phyloP scores from a whole-genome alignment of 2,113 vertebrate genomes.

The Pelodiscus sinensis region DNA sequence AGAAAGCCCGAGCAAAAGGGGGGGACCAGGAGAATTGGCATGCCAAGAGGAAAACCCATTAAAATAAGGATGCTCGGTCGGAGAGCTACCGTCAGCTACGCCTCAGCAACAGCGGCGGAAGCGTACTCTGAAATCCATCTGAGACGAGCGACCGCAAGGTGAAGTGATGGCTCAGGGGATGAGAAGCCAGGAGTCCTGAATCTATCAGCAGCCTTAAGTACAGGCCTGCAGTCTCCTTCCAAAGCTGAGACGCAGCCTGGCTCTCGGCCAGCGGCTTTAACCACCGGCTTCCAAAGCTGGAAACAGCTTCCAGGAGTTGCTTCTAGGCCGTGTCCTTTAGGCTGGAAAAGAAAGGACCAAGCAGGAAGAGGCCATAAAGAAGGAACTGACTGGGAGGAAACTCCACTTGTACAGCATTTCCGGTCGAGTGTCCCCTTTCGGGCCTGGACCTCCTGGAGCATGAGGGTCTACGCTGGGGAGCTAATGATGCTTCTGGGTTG shows the following conservation, averaged over 20 bases:
- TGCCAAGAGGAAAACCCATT: not conserved
- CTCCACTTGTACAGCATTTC: no score
- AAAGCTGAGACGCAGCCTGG: not conserved
- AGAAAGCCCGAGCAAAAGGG: not conserved
- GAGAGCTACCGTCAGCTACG: not conserved
- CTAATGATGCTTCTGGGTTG: no score
- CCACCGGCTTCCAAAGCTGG: not conserved
- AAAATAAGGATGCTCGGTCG: not conserved
- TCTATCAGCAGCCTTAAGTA: not conserved
- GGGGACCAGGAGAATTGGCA: not conserved
- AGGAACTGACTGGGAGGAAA: not conserved
- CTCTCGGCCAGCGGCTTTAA: not conserved
- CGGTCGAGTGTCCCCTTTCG: no score
- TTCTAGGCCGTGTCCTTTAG: no score
- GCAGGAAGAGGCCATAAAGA: not conserved
- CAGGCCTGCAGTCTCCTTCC: not conserved
- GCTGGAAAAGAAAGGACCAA: no score
- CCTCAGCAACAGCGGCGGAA: not conserved
- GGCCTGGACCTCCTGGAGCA: no score
- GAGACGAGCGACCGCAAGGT: not conserved
- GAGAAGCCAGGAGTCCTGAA: not conserved
- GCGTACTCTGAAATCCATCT: not conserved
- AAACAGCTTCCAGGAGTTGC: not conserved
- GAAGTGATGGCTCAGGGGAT: not conserved
- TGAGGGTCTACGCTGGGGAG: no score